Evolutionary conservation across 2,113 vertebrate genomes (phyloP).

Genomic region (Trichechus manatus): DNA sequence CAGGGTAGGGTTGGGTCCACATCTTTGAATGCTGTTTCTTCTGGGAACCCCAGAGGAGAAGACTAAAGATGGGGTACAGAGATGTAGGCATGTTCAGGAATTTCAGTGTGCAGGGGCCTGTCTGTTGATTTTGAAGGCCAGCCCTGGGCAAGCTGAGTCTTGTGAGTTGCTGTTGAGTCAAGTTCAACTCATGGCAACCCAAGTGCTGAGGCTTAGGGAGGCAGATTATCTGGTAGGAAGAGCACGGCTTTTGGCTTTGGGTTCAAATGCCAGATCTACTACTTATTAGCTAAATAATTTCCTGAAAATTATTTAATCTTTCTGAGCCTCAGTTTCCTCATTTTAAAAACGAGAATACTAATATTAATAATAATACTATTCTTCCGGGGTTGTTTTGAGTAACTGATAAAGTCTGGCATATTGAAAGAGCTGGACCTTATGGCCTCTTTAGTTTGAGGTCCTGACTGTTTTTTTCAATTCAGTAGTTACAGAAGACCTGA

Average conservation of each 20-base stretch:
- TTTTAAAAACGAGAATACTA: constrained; percentile 2
- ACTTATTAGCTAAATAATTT: not conserved
- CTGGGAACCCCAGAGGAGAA: not conserved
- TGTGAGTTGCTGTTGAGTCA: not conserved
- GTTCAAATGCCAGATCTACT: not conserved
- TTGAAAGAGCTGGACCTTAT: not conserved
- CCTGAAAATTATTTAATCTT: not conserved
- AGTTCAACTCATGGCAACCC: not conserved
- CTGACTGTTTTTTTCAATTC: not conserved
- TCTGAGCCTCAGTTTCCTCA: not conserved
- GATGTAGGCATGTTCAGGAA: not conserved
- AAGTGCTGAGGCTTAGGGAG: not conserved
- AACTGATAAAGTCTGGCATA: not conserved
- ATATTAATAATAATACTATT: not conserved
- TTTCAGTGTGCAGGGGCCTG: not conserved
- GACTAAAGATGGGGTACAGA: not conserved
- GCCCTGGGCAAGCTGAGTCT: not conserved
- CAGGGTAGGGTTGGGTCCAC: not conserved
- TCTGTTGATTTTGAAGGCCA: not conserved
- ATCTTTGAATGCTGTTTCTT: not conserved
- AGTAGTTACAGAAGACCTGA: not conserved
- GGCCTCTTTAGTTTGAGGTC: not conserved
- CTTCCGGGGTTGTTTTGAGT: not conserved
- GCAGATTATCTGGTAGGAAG: not conserved
- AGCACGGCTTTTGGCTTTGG: not conserved